Evolutionary conservation across 2,113 vertebrate genomes (phyloP).

Genomic region (Plecturocebus donacophilus): DNA sequence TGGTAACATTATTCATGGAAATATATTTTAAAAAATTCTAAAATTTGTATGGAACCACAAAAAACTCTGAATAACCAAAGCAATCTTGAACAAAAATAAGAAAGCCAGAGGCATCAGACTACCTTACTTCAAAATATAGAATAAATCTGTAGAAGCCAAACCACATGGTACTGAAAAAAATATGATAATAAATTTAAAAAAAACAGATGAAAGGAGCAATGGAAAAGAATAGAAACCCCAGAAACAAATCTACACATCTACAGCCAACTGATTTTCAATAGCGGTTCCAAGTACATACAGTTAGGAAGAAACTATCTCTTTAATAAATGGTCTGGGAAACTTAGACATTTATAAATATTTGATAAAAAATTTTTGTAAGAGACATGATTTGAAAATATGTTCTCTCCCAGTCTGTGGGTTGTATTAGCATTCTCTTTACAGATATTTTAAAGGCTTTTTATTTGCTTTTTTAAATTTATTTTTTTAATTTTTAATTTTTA

Average conservation of each 20-base stretch:
- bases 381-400: neutral
- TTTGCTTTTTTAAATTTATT: neutral
- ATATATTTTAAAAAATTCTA: no score
- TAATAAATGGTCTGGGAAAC: neutral
- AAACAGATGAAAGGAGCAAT: neutral
- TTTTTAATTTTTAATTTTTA: neutral
- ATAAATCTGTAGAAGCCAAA: neutral
- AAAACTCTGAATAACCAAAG: no score
- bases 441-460: neutral
- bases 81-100: neutral
- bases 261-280: neutral
- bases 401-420: neutral
- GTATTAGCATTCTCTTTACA: neutral
- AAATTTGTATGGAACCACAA: no score
- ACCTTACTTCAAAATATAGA: neutral
- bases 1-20: no score
- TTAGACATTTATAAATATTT: neutral
- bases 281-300: neutral
- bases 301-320: neutral
- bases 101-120: neutral
- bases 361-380: neutral
- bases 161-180: neutral
- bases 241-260: neutral
- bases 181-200: neutral
- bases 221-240: neutral